Percentiles rank a stretch among this genome's conserved stretches.
Conservation (phyloP, 2,888 invertebrate genomes). For the Atrina japonica region DNA sequence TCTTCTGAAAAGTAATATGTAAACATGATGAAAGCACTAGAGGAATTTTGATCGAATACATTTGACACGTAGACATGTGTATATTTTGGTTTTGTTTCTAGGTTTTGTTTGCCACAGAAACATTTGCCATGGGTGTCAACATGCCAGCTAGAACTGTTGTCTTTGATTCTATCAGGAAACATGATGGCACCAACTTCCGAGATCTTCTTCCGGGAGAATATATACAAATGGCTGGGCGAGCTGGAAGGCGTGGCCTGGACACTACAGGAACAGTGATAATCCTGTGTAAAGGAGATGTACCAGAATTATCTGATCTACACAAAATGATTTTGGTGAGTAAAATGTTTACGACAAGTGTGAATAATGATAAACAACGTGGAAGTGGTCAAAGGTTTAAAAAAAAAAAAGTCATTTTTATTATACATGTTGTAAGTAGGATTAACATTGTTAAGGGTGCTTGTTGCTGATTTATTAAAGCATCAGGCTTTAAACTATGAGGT, state of each 20-base stretch:
- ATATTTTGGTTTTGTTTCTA: constrained; percentile 81
- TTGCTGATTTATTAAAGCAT: too few species aligned
- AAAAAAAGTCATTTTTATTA: too few species aligned
- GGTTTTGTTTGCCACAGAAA: constrained; percentile 98
- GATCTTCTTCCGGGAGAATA: constrained; percentile 95
- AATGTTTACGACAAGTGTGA: too few species aligned
- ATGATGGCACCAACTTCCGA: constrained; percentile 91
- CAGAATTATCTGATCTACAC: constrained; percentile 87
- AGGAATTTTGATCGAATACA: too few species aligned
- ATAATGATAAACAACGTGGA: too few species aligned
- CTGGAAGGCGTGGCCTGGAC: constrained; percentile 96
- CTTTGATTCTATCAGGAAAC: constrained; percentile 95
- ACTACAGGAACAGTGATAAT: constrained; percentile 97
- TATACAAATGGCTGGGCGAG: constrained; percentile 88
- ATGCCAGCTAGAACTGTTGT: constrained; percentile 99
- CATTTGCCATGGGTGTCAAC: constrained; percentile 99
- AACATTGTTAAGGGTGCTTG: too few species aligned
- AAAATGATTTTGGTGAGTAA: constrained; percentile 90
- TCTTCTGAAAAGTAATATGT: too few species aligned
- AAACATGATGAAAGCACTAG: too few species aligned
- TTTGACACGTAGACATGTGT: too few species aligned
- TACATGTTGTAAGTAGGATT: too few species aligned
- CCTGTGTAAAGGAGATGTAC: constrained; percentile 88
- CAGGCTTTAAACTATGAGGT: too few species aligned
- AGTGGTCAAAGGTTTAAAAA: too few species aligned